A percentile compares a stretch with the other conserved stretches of the same genome.
Conservation (phyloP, 2,797 vertebrate genomes). For the Oreonectes daqikongensis region DNA sequence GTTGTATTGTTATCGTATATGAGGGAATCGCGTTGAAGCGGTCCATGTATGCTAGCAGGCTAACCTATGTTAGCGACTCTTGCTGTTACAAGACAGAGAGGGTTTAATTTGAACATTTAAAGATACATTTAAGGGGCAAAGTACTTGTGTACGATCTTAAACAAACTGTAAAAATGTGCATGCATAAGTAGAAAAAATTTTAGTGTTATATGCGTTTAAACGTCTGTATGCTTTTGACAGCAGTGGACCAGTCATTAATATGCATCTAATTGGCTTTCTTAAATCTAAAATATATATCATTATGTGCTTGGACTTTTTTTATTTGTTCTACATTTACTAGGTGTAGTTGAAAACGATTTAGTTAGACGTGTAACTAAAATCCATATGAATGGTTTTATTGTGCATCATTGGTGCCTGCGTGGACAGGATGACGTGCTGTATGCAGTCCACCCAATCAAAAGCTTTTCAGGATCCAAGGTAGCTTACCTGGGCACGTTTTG, state of each 20-base stretch:
- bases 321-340: not conserved
- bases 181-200: not conserved
- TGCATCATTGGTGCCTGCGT: conserved; percentile 37
- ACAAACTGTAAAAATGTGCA: not conserved
- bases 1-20: not conserved
- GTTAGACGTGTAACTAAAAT: not conserved
- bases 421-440: conserved; percentile 29
- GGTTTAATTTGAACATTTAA: not conserved
- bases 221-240: not conserved
- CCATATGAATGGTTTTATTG: conserved; percentile 30
- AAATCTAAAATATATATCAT: not conserved
- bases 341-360: not conserved
- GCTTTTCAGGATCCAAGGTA: not conserved
- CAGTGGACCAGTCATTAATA: not conserved
- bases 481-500: not conserved
- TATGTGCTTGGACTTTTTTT: not conserved
- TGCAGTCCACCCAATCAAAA: not conserved
- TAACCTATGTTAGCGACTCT: conserved; percentile 17
- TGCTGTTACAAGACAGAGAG: not conserved
- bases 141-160: not conserved
- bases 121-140: not conserved
- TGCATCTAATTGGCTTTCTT: not conserved
- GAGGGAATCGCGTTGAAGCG: not conserved
- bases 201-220: not conserved
- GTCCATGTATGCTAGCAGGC: conserved; percentile 7